These are phyloP conservation scores for Xylocopa sonorina DNA, from an alignment of 1,140 invertebrate species.

Conservation along the genomic window DNA sequence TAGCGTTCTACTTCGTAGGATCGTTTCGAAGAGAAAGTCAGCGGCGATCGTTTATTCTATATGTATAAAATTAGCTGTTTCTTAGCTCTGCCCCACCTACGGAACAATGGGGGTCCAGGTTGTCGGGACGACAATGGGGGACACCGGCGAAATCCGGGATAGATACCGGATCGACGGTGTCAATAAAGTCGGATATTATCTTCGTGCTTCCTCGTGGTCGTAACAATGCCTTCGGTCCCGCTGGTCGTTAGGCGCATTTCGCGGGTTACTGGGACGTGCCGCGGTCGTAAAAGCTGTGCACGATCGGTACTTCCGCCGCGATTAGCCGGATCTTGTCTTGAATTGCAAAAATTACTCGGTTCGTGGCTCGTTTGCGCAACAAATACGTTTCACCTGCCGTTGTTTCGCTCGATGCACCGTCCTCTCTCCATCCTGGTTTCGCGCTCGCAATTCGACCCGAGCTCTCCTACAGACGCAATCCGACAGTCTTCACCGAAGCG, in stretches of 20 bases:
- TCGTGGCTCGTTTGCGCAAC: conserved; percentile 55
- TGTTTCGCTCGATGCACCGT: not conserved
- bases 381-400: conserved; percentile 13
- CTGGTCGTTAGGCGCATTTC: conserved; percentile 44
- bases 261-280: conserved; percentile 56
- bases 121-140: conserved; percentile 43
- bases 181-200: conserved; percentile 54
- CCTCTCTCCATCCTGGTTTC: not conserved
- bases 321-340: conserved; percentile 37
- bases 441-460: not conserved
- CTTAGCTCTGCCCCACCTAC: not conserved
- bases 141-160: not conserved
- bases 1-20: conserved; percentile 10
- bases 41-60: not conserved
- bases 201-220: conserved; percentile 58
- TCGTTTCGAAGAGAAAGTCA: conserved; percentile 29
- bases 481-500: not conserved
- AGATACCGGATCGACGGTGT: conserved; percentile 59
- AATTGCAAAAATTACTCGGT: conserved; percentile 33
- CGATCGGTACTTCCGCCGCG: conserved; percentile 45
- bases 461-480: not conserved
- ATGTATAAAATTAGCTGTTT: conserved; percentile 32
- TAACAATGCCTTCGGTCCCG: conserved; percentile 55
- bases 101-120: conserved; percentile 23
- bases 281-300: conserved; percentile 34